phyloP scores from a whole-genome alignment of 2,888 invertebrate genomes.

The Mellilla xanthometata region DNA sequence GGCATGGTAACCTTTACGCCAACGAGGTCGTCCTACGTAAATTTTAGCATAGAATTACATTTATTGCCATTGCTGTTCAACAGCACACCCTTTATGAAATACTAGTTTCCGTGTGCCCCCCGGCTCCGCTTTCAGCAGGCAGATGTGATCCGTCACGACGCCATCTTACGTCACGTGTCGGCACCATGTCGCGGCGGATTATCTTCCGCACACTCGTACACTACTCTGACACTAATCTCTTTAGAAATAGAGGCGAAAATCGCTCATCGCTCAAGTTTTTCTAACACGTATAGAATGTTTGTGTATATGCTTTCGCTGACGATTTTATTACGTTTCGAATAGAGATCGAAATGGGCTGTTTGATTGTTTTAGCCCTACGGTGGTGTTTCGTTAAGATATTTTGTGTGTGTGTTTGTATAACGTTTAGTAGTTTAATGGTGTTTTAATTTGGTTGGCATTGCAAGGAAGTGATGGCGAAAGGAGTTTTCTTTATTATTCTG shows the following conservation, averaged over 20 bases:
- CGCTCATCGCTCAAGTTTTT: conserved; percentile 13
- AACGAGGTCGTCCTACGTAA: no score
- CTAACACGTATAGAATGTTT: conserved; percentile 31
- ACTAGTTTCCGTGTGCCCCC: conserved; percentile 3
- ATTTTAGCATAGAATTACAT: no score
- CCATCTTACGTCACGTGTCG: conserved; percentile 38
- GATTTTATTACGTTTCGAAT: not conserved
- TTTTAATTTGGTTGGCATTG: conserved; percentile 12
- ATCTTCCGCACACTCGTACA: conserved; percentile 29
- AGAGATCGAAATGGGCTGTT: not conserved
- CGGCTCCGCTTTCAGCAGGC: conserved; percentile 27
- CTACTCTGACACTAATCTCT: conserved; percentile 22
- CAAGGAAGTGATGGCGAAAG: not conserved
- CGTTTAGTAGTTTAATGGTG: conserved; percentile 26
- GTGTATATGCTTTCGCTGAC: conserved; percentile 31
- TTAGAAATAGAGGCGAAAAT: conserved; percentile 33
- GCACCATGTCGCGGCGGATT: conserved; percentile 46
- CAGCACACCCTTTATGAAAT: conserved; percentile 1
- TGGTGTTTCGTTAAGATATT: conserved; percentile 11
- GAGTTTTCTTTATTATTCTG: no score
- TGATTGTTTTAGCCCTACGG: conserved; percentile 14
- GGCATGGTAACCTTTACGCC: no score
- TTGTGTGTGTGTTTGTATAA: conserved; percentile 26
- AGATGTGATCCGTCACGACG: conserved; percentile 56
- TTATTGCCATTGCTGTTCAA: not conserved